phyloP scores from a whole-genome alignment of 2,113 vertebrate species.

The Recurvirostra avosetta region DNA sequence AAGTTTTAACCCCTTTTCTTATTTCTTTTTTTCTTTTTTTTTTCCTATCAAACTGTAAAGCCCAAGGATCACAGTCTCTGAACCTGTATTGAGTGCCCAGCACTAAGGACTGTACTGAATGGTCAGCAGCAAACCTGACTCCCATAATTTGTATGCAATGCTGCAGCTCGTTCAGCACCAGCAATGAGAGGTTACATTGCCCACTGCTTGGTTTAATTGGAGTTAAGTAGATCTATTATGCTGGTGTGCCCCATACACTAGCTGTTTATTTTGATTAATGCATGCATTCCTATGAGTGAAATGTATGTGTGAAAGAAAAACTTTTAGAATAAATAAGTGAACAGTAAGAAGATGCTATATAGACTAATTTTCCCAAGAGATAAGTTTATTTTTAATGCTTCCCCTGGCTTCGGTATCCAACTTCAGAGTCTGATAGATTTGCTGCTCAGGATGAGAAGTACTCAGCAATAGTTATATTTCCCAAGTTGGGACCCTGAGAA shows the following conservation, averaged over 20 bases:
- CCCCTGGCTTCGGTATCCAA: not conserved
- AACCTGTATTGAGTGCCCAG: not conserved
- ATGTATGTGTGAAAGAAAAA: not conserved
- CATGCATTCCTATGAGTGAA: not conserved
- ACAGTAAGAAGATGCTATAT: not conserved
- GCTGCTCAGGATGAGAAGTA: not conserved
- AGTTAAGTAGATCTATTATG: slow-evolving; percentile 67
- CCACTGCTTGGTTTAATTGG: slow-evolving; percentile 67
- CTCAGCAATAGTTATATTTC: not conserved
- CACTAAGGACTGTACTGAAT: not conserved
- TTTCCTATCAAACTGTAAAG: not conserved
- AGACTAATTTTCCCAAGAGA: not conserved
- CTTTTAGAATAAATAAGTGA: not conserved
- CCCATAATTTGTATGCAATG: slow-evolving; percentile 41
- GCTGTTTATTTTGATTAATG: slow-evolving; percentile 70
- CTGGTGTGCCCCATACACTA: not conserved
- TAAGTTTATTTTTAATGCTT: not conserved
- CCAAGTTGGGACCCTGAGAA: not conserved
- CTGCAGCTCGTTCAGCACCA: not conserved
- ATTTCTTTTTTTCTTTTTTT: not conserved
- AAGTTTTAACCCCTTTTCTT: not conserved
- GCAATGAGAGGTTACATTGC: slow-evolving; percentile 23
- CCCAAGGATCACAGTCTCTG: not conserved
- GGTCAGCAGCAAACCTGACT: not conserved
- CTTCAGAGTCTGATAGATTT: not conserved